Base-by-base conservation (phyloP, 2,797 vertebrate genomes). In the Leptatherina wallacei region DNA sequence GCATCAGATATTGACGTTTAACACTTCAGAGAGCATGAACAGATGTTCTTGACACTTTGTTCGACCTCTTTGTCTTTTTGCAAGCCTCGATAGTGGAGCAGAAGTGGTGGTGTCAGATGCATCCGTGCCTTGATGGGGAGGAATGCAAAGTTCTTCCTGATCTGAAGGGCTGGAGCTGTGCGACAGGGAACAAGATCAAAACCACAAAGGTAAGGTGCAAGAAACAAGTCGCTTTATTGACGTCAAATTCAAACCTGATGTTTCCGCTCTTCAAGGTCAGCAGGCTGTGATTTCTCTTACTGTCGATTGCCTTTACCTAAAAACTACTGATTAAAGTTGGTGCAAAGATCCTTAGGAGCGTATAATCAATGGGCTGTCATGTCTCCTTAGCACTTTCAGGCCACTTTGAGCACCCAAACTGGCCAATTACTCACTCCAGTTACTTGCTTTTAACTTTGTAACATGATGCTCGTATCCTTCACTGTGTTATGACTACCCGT, bases 61-160 rank as follows among this genome's bases (percentile, higher is more conserved):
- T 33, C 32, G 29, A 47, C 59, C 60, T 65, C 71, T 55, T 4
- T 61, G 27, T 84, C 12, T 83, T 63, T 90, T 29, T 72, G 51
- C 1, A 71, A 99, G 98, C 97, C 83, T 98, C 97, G 9, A 99
- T 99, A 86, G 98, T 99, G 91, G 96, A 97, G 86, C 97, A 99
- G 94, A 98, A 97, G 91, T 99, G 98, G 98, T 99, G 98, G 98
- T 99, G 98, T 90, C 97, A 99, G 83, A 99, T 99, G 98, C 96
- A 98, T 58, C 98, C 98, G 16, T 99, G 97, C 92, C 96, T 99
- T 86, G 97, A 99, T 65, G 98, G 98, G 77, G 98, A 99, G 81
- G 98, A 99, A 89, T 99, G 98, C 91, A 99, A 99, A 94, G 97
- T 99, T 69, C 97, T 99, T 81, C 98, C 98, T 27, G 98, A 99